Conservation (phyloP, 2,888 invertebrate species). For the Odontomyia ornata region DNA sequence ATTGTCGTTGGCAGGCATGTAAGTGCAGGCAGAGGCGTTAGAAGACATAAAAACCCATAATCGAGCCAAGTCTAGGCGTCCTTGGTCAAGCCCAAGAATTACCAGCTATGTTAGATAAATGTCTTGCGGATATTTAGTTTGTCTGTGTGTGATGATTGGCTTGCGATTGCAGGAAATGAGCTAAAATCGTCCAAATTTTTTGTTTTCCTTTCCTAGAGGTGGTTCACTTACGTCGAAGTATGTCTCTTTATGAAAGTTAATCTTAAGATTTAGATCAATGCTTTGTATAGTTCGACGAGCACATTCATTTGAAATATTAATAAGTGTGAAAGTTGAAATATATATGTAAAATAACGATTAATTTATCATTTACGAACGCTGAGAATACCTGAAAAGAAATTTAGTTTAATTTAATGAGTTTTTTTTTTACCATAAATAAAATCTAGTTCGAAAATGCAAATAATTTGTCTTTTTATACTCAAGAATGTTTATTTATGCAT, state of each 20-base stretch:
- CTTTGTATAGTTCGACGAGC: neutral
- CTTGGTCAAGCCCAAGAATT: neutral
- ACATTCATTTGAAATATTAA: neutral
- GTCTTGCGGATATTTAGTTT: neutral
- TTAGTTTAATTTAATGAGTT: too few relatives aligned
- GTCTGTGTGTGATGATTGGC: neutral
- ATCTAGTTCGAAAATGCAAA: too few relatives aligned
- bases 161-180: neutral
- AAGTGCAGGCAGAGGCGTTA: neutral
- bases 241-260: neutral
- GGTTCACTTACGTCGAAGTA: neutral
- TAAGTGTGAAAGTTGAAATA: neutral
- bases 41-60: neutral
- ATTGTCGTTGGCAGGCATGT: neutral
- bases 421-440: too few relatives aligned
- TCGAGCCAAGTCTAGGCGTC: neutral
- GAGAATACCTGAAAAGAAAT: too few relatives aligned
- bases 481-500: too few relatives aligned
- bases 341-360: too few relatives aligned
- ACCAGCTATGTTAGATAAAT: conserved; percentile 22
- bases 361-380: too few relatives aligned
- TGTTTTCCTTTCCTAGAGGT: neutral
- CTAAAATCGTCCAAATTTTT: neutral
- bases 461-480: too few relatives aligned
- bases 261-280: neutral